Conservation (phyloP, 2,888 invertebrate genomes). For the Amblyjoppa proteus region DNA sequence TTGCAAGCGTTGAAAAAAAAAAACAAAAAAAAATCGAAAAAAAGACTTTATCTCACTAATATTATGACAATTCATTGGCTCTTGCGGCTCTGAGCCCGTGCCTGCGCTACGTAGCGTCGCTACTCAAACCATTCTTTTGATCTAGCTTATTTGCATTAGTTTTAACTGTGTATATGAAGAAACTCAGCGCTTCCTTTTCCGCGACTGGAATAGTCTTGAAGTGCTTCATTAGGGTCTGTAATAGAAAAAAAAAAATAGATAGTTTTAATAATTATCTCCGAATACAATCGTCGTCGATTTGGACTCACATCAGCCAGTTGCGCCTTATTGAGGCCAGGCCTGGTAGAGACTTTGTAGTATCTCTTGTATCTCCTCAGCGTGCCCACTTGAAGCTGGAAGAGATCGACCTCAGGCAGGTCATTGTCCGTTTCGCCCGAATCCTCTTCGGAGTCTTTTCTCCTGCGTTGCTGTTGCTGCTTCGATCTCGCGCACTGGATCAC, state of each 20-base stretch:
- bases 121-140: conserved; percentile 92
- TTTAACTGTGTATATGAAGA: conserved; percentile 98
- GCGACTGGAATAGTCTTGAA: conserved; percentile 97
- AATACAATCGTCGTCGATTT: neutral
- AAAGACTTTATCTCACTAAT: conserved; percentile 60
- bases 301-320: conserved; percentile 96
- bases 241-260: conserved; percentile 75
- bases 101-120: conserved; percentile 86
- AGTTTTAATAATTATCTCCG: neutral
- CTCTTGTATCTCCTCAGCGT: conserved; percentile 97
- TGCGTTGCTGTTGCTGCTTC: conserved; percentile 88
- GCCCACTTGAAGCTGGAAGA: conserved; percentile 96
- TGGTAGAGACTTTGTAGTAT: conserved; percentile 95
- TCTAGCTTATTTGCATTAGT: conserved; percentile 95
- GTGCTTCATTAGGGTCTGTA: conserved; percentile 96
- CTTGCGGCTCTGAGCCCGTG: conserved; percentile 63
- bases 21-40: conserved; percentile 73
- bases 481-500: conserved; percentile 98
- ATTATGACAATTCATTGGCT: conserved; percentile 60
- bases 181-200: conserved; percentile 97
- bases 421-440: conserved; percentile 97
- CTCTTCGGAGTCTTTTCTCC: conserved; percentile 97
- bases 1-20: conserved; percentile 71
- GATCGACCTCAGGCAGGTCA: conserved; percentile 96
- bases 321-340: conserved; percentile 97